Evolutionary conservation across 2,888 invertebrate genomes (phyloP).

Genomic region (Harpalus rubripes): DNA sequence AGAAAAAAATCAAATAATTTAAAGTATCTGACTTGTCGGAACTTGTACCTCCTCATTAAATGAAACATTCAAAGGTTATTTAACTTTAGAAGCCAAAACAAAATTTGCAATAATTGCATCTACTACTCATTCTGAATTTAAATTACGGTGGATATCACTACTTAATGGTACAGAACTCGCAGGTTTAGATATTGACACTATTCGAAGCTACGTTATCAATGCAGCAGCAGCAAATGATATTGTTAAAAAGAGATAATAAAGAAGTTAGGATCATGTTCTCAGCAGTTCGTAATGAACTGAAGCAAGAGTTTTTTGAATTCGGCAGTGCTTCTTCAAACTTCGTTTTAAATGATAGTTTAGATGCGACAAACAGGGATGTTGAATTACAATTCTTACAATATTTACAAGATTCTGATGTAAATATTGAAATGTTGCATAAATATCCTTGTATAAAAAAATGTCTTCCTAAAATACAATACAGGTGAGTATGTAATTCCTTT

Average conservation of each 20-base stretch:
- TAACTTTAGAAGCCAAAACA: background rate
- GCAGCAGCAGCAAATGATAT: background rate
- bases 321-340: background rate
- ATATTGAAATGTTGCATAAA: slow-evolving; percentile 13
- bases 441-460: slow-evolving; percentile 15
- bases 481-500: background rate
- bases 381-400: slow-evolving; percentile 10
- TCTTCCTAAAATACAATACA: slow-evolving; percentile 16
- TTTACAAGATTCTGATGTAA: background rate
- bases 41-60: background rate
- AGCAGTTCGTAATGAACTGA: background rate
- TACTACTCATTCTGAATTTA: background rate
- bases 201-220: background rate
- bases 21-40: background rate
- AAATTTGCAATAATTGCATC: slow-evolving; percentile 13
- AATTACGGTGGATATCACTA: slow-evolving; percentile 8
- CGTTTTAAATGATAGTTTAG: background rate
- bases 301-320: background rate
- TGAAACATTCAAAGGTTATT: background rate
- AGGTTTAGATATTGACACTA: background rate
- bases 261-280: background rate
- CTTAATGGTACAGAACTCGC: slow-evolving; percentile 2
- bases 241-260: background rate
- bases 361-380: slow-evolving; percentile 1
- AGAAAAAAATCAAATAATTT: background rate